Percentiles rank a stretch among this genome's conserved stretches.
Conservation (phyloP, 2,113 vertebrate species). For the Ammospiza nelsoni region DNA sequence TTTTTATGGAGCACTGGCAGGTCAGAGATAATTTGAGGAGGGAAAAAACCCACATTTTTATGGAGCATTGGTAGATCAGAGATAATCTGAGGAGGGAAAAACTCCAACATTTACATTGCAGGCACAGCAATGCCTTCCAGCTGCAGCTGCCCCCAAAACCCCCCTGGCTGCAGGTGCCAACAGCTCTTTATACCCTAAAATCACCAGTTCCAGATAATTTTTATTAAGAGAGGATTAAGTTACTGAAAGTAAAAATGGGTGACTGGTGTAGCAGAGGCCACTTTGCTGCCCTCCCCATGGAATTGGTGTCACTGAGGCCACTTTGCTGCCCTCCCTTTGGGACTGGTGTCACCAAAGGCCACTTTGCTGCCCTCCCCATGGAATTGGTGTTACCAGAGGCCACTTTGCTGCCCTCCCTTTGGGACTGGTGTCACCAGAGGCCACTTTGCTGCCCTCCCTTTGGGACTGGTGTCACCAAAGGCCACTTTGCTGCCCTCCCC, state of each 20-base stretch:
- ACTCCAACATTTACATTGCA: neutral
- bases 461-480: too few relatives aligned
- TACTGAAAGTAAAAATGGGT: neutral
- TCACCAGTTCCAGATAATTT: neutral
- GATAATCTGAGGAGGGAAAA: slow-evolving; percentile 78
- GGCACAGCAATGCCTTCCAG: neutral
- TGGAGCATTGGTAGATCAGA: slow-evolving; percentile 85
- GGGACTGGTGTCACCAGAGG: too few relatives aligned
- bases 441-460: neutral
- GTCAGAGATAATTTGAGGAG: slow-evolving; percentile 59
- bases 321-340: neutral
- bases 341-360: too few relatives aligned
- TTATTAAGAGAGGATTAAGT: neutral
- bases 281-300: neutral
- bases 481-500: too few relatives aligned
- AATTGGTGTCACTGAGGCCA: too few relatives aligned
- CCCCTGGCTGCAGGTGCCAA: neutral
- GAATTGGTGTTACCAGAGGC: too few relatives aligned
- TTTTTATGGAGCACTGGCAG: slow-evolving; percentile 91
- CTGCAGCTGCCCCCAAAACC: neutral
- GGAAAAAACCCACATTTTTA: slow-evolving; percentile 77
- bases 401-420: neutral
- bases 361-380: neutral
- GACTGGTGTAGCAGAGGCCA: too few relatives aligned
- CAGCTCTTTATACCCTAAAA: neutral